phyloP scores from a whole-genome alignment of 2,888 invertebrate genomes.

The Theodoxus fluviatilis region DNA sequence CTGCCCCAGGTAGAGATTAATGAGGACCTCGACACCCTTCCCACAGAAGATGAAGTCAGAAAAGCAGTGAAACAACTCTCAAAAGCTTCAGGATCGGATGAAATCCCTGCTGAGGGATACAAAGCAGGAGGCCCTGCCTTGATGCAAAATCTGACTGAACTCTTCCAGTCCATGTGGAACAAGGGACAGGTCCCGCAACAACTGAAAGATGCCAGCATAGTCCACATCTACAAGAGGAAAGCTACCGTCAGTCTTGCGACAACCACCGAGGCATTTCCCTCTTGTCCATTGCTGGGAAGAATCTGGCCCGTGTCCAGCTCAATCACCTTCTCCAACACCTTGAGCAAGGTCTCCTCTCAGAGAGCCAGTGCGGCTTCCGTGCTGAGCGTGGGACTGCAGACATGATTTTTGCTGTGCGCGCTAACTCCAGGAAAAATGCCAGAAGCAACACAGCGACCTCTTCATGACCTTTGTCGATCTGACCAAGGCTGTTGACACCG shows the following conservation, averaged over 20 bases:
- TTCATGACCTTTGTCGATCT: too few species aligned
- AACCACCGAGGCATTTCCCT: conserved; percentile 31
- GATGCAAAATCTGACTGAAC: conserved; percentile 22
- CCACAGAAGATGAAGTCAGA: background rate
- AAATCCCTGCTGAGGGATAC: conserved; percentile 32
- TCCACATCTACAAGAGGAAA: conserved; percentile 27
- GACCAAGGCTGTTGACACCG: too few species aligned
- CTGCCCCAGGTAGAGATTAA: conserved; percentile 5
- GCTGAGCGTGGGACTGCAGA: conserved; percentile 2
- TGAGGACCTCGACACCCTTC: background rate
- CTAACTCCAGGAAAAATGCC: too few species aligned
- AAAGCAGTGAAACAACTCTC: conserved; percentile 19
- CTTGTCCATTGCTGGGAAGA: conserved; percentile 30
- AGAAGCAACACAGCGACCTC: too few species aligned
- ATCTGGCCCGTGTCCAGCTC: conserved; percentile 31
- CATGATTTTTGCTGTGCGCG: conserved; percentile 25
- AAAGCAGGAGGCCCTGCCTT: conserved; percentile 20
- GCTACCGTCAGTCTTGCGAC: conserved; percentile 24
- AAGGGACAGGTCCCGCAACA: conserved; percentile 31
- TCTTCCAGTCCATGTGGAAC: conserved; percentile 21
- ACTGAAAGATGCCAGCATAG: conserved; percentile 32
- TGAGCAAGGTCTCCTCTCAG: conserved; percentile 15
- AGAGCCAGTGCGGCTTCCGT: conserved; percentile 24
- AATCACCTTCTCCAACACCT: conserved; percentile 20
- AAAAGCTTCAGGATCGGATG: conserved; percentile 28